Evolutionary conservation across 2,888 invertebrate species (phyloP), one percentile per base, ranked within the genome.

Genomic region (Aphidius colemani): DNA sequence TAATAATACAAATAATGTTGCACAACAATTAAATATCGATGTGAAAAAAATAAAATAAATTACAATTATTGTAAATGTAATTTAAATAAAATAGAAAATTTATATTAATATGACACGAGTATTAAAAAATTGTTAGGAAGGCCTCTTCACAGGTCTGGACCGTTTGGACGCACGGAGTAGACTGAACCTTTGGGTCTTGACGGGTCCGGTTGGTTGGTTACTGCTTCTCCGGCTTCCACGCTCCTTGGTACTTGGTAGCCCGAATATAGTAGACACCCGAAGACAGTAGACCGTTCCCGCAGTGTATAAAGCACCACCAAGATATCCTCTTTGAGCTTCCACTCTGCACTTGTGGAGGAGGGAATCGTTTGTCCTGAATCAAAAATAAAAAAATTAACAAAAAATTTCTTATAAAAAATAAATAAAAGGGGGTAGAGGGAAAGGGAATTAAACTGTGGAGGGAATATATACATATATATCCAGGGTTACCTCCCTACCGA

Each of bases 161-260:
- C 79, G 82, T 82, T 80, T 81, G 82, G 81, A 74, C 77, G 82
- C 82, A 80, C 81, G 82, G 81, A 80, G 80, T 80, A 79, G 82
- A 82, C 82, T 82, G 82, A 81, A 82, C 77, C 77, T 76, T 70
- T 67, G 70, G 59, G 62, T 60, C 64, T 61, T 45, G 62, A 57
- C 60, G 56, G 65, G 69, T 66, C 65, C 67, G 68, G 69, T 63
- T 66, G 66, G 50, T 61, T 66, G 65, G 69, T 66, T 72, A 68
- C 61, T 66, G 66, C 64, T 69, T 70, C 70, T 71, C 70, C 70
- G 70, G 70, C 69, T 71, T 71, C 65, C 65, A 61, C 61, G 71
- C 69, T 72, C 72, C 76, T 75, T 75, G 80, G 73, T 75, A 74
- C 73, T 73, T 71, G 72, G 70, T 70, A 71, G 72, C 70, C 67